Evolutionary conservation across 2,797 vertebrate species (phyloP), one percentile per base, ranked within the genome.

Genomic region (Cryptoprocta ferox): DNA sequence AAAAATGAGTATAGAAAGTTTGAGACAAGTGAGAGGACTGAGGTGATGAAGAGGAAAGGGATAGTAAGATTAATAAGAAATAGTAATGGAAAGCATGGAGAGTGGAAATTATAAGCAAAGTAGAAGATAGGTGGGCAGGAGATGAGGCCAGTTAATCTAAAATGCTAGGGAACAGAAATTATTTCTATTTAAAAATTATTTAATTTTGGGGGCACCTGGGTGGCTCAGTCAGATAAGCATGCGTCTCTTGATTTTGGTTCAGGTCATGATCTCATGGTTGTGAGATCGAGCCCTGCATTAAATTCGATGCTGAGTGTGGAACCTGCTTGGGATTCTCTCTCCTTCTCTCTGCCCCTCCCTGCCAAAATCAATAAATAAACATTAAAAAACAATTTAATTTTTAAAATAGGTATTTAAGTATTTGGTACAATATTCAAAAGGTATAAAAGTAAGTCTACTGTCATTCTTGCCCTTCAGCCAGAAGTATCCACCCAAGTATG

Each of bases 361-460:
- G 3, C 18, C 53, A 56, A 56, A 56, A 56, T 50, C 15, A 56
- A 56, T 56, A 56, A 56, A 56, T 56, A 19, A 56, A 56, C 18
- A 21, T 56, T 56, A 56, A 56, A 56, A 56, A 93, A 89, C 53
- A 9, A 85, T 37, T 91, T 76, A 65, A 82, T 28, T 95, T 97
- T 15, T 8, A n/a, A 96, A 95, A 66, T 24, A 70, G 5, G 5
- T 59, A 93, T 16, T 50, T 88, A 90, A 87, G 35, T 39, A 45
- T 90, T 84, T 86, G 32, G n/a, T 50, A 86, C 6, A 89, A 42
- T 89, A 85, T 68, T 81, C 13, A 91, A 89, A 88, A 88, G 12
- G 19, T 92, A 71, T 83, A 66, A 90, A 91, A 75, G 2, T 48
- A 95, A 79, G 19, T 76, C 6, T 61, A 16, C 42, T 85, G 84